Conservation (phyloP, 2,797 vertebrate species). For the Pantherophis alleghaniensis region DNA sequence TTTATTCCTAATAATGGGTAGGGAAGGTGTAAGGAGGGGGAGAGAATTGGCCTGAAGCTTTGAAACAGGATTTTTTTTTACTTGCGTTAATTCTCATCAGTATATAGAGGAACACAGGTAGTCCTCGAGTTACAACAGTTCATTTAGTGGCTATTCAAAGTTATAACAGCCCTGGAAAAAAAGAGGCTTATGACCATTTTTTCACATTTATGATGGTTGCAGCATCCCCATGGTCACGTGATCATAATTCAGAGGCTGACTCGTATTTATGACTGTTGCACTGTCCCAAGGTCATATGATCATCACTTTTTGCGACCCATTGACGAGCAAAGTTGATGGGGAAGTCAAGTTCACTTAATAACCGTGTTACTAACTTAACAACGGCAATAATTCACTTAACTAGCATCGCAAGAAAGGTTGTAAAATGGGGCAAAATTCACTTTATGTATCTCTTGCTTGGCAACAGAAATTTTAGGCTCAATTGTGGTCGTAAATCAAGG, state of each 20-base stretch:
- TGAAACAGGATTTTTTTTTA: conserved; percentile 52
- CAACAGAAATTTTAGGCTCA: neutral
- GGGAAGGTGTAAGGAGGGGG: neutral
- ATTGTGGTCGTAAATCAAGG: neutral
- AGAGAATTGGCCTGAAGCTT: conserved; percentile 52
- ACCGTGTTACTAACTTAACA: too few relatives aligned
- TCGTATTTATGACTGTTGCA: too few relatives aligned
- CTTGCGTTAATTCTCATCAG: conserved; percentile 58
- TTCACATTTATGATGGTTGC: neutral
- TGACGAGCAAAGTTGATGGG: too few relatives aligned
- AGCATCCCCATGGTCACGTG: neutral
- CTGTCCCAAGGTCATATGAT: too few relatives aligned
- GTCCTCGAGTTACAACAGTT: neutral
- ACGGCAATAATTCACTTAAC: too few relatives aligned
- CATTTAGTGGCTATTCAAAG: neutral
- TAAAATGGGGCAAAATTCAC: neutral
- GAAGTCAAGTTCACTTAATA: too few relatives aligned
- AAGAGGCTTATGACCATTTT: neutral
- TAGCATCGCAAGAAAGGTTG: neutral
- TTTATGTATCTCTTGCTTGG: neutral
- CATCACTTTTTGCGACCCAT: too few relatives aligned
- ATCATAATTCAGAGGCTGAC: neutral
- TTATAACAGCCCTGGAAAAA: neutral
- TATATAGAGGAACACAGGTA: neutral
- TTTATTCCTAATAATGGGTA: neutral